Base-by-base conservation (phyloP, 2,113 vertebrate genomes). In the Gavia stellata region DNA sequence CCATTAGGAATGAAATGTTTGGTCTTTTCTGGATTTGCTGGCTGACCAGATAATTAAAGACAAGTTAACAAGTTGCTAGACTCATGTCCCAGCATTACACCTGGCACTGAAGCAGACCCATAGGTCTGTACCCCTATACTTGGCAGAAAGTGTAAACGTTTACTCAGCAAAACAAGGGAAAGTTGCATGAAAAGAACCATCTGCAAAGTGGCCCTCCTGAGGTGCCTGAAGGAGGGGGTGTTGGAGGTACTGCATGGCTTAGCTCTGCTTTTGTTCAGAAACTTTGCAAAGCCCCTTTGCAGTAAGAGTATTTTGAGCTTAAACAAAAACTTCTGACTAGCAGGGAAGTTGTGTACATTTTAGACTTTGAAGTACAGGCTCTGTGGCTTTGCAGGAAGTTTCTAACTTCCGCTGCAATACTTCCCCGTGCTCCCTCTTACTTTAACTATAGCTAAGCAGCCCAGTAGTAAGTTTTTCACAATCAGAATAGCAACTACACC, bases 341-440 rank as follows among this genome's bases (percentile, higher is more conserved):
- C 11, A 68, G 53, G 73, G 81, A 96, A 92, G 65, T 29, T 61
- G 68, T 53, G 40, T 44, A 65, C 34, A 38, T 49, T 89, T 91
- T 7, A 63, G 53, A 36, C 58, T 86, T 74, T 61, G 24, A 75
- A 84, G 53, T 33, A 34, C 24, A 87, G 72, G 8, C 86, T 75
- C 83, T 61, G 65, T 49, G 90, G 83, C 52, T 55, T 45, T 36
- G 56, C 77, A 96, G 91, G 94, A 96, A 94, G 86, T 86, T 61
- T 79, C 83, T 79, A 49, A 84, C 86, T 94, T 96, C 95, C 20
- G 12, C 73, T 28, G 33, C 86, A 75, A 75, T 14, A 29, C 44
- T 47, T 50, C 16, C 42, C 42, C 3, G 0, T 8, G 36, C 36
- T 55, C 42, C 28, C 28, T 80, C 63, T 61, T 50, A 19, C 26